Conservation (phyloP, 2,888 invertebrate species). For the Cerceris ruficornis region DNA sequence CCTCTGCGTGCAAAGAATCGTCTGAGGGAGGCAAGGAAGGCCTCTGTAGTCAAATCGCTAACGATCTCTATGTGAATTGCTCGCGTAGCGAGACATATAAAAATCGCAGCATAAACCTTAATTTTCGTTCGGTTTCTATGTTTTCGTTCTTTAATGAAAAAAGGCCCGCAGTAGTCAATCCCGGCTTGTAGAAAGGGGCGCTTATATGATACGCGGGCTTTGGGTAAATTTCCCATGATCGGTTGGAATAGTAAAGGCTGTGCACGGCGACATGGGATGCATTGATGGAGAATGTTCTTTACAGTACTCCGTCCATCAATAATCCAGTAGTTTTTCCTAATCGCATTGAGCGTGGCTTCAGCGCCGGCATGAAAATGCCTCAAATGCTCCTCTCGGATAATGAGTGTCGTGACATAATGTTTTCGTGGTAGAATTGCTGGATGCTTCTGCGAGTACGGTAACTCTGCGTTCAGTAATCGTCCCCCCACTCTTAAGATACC, state of each 20-base stretch:
- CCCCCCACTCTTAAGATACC: slow-evolving; percentile 19
- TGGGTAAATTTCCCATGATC: slow-evolving; percentile 6
- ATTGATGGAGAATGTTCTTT: too few species aligned
- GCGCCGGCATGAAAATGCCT: background rate
- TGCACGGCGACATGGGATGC: background rate
- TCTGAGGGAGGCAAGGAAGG: slow-evolving; percentile 70
- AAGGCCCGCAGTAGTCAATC: slow-evolving; percentile 9
- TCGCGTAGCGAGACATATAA: slow-evolving; percentile 13
- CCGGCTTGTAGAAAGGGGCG: background rate
- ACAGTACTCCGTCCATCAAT: too few species aligned
- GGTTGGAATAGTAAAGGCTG: background rate
- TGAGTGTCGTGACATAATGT: background rate
- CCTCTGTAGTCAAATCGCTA: slow-evolving; percentile 13
- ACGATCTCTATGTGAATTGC: slow-evolving; percentile 12
- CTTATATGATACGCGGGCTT: background rate
- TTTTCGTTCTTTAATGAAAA: slow-evolving; percentile 11
- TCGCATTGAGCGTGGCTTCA: background rate
- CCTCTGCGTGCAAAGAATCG: slow-evolving; percentile 71
- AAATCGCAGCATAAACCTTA: slow-evolving; percentile 12
- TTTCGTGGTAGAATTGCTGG: background rate
- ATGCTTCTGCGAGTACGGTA: slow-evolving; percentile 13
- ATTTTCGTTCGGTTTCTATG: slow-evolving; percentile 4
- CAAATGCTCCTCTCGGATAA: background rate
- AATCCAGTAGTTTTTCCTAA: too few species aligned
- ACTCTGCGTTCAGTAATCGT: background rate